Evolutionary conservation across 2,888 invertebrate genomes (phyloP).

Genomic region (Coenonympha arcania): DNA sequence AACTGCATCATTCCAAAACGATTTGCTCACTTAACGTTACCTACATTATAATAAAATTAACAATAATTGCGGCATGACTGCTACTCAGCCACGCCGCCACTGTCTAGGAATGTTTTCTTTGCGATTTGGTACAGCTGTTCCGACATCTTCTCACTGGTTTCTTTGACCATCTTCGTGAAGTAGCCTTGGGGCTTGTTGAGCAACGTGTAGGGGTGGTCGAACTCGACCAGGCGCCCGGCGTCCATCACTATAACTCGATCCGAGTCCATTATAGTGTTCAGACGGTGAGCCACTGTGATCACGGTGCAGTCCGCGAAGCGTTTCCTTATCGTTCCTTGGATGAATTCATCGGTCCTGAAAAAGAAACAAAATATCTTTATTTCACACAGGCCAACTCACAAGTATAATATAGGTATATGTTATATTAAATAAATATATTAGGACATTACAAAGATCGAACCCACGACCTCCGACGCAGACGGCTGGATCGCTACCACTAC

Average conservation of each 20-base stretch:
- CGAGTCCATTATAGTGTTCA: slow-evolving; percentile 95
- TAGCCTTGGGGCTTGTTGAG: slow-evolving; percentile 75
- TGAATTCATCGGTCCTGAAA: slow-evolving; percentile 85
- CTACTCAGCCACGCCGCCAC: too few species aligned
- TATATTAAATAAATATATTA: neutral
- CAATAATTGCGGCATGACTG: slow-evolving; percentile 11
- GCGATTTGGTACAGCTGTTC: slow-evolving; percentile 60
- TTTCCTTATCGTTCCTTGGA: slow-evolving; percentile 86
- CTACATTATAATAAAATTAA: slow-evolving; percentile 25
- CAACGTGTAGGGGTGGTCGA: slow-evolving; percentile 79
- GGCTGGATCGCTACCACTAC: too few species aligned
- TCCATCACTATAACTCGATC: slow-evolving; percentile 92
- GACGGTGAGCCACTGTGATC: slow-evolving; percentile 90
- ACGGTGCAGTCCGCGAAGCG: slow-evolving; percentile 90
- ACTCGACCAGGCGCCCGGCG: slow-evolving; percentile 82
- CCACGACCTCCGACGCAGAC: too few species aligned
- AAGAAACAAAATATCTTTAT: neutral
- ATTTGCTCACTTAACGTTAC: slow-evolving; percentile 12
- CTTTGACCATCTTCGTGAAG: slow-evolving; percentile 80
- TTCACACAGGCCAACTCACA: too few species aligned
- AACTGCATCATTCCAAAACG: slow-evolving; percentile 33
- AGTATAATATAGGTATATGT: neutral
- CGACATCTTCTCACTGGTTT: slow-evolving; percentile 76
- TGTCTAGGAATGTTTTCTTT: slow-evolving; percentile 58
- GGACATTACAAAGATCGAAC: too few species aligned